phyloP scores from a whole-genome alignment of 2,888 invertebrate genomes.

The Tenthredo amoena region DNA sequence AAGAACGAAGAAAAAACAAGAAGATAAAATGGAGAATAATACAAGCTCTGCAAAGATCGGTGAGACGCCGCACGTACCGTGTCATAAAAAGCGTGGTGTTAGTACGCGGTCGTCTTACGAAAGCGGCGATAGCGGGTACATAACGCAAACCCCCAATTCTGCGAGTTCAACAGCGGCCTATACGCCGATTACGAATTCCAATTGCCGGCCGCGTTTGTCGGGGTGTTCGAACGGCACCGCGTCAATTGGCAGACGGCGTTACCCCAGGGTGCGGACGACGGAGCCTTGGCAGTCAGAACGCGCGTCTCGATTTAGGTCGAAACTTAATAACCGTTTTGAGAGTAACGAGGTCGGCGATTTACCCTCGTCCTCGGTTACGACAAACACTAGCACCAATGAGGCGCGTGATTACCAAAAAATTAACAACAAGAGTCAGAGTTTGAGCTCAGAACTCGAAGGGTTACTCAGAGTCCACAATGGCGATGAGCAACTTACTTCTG shows the following conservation, averaged over 20 bases:
- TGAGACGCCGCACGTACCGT: slow-evolving; percentile 61
- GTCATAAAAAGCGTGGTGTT: slow-evolving; percentile 3
- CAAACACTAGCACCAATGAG: not conserved
- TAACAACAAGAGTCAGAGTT: not conserved
- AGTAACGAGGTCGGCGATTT: slow-evolving; percentile 56
- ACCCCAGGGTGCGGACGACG: slow-evolving; percentile 11
- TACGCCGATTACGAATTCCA: not conserved
- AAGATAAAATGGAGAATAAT: slow-evolving; percentile 54
- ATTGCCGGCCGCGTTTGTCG: not conserved
- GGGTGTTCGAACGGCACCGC: not conserved
- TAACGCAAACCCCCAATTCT: slow-evolving; percentile 67
- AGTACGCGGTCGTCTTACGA: slow-evolving; percentile 60
- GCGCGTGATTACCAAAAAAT: slow-evolving; percentile 18
- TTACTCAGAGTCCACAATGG: slow-evolving; percentile 17
- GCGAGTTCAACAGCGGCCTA: slow-evolving; percentile 32
- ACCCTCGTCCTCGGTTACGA: not conserved
- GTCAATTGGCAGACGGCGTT: not conserved
- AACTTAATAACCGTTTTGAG: slow-evolving; percentile 60
- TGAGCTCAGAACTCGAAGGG: slow-evolving; percentile 20
- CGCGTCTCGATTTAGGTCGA: slow-evolving; percentile 60
- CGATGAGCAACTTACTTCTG: slow-evolving; percentile 55
- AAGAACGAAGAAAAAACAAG: not conserved
- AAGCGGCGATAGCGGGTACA: slow-evolving; percentile 69
- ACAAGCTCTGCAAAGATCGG: slow-evolving; percentile 57
- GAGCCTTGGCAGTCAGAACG: slow-evolving; percentile 64